Evolutionary conservation across 1,140 invertebrate genomes (phyloP).

Genomic region (Zophobas morio): DNA sequence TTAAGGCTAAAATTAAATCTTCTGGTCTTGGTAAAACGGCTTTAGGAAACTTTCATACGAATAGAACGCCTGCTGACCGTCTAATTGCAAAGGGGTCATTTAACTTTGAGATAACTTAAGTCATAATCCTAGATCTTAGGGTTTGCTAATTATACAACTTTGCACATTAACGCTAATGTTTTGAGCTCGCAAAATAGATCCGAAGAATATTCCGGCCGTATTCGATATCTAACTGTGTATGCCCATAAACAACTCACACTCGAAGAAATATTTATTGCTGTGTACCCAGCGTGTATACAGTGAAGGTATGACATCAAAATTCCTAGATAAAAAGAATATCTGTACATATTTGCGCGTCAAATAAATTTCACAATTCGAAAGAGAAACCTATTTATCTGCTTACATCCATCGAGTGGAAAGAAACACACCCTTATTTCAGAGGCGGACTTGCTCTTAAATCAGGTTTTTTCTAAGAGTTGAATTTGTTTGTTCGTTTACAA

Average conservation of each 20-base stretch:
- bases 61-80: conserved; percentile 12
- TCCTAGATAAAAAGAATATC: conserved; percentile 24
- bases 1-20: conserved; percentile 31
- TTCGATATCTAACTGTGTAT: conserved; percentile 25
- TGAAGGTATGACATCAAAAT: conserved; percentile 4
- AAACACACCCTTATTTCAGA: not conserved
- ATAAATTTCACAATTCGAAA: conserved; percentile 19
- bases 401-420: not conserved
- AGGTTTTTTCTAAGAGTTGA: no score
- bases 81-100: conserved; percentile 16
- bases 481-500: no score
- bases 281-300: conserved; percentile 14
- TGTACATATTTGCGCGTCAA: conserved; percentile 16
- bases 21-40: not conserved
- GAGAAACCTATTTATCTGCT: not conserved
- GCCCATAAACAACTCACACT: conserved; percentile 10
- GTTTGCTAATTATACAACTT: conserved; percentile 31
- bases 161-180: conserved; percentile 31
- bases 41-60: not conserved
- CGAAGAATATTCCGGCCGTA: not conserved
- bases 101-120: conserved; percentile 29
- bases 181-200: conserved; percentile 21
- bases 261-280: conserved; percentile 26
- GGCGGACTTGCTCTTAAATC: no score
- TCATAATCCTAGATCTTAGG: conserved; percentile 26